These are phyloP conservation scores for Holothuria glaberrima DNA, from an alignment of 35 echinoderm and acorn worm species.

Conservation along the genomic window DNA sequence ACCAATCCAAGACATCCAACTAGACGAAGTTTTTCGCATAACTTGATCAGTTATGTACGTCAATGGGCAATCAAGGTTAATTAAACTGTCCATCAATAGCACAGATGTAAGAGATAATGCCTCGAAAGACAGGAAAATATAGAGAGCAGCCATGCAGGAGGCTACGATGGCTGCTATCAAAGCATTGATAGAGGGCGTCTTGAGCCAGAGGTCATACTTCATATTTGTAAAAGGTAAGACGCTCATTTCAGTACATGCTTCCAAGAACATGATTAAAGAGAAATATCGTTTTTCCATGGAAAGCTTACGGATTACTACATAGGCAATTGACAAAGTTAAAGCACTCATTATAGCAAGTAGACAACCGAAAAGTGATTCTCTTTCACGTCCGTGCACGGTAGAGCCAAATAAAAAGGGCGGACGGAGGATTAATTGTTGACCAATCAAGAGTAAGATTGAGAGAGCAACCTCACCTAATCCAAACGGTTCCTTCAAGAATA, in stretches of 20 bases:
- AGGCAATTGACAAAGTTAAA: not conserved
- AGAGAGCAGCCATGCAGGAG: not conserved
- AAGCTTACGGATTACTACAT: not conserved
- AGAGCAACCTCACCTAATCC: not conserved
- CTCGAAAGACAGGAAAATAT: not conserved
- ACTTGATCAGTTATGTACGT: not conserved
- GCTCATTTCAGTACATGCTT: not conserved
- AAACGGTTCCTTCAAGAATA: conserved; percentile 19
- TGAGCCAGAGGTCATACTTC: not conserved
- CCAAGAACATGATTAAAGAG: not conserved
- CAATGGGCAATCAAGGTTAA: conserved; percentile 6
- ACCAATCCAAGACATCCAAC: conserved; percentile 23
- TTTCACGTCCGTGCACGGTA: not conserved
- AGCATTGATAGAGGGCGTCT: not conserved
- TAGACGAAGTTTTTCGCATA: not conserved
- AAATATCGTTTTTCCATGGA: not conserved
- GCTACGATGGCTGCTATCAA: not conserved
- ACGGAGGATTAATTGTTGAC: not conserved
- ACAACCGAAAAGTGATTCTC: not conserved
- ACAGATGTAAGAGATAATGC: not conserved
- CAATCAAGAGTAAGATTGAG: not conserved
- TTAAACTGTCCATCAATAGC: not conserved
- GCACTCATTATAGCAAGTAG: not conserved
- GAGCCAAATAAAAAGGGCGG: conserved; percentile 6
- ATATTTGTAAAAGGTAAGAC: not conserved